Evolutionary conservation across 1,140 invertebrate genomes (phyloP).

Genomic region (Drosophila elegans): DNA sequence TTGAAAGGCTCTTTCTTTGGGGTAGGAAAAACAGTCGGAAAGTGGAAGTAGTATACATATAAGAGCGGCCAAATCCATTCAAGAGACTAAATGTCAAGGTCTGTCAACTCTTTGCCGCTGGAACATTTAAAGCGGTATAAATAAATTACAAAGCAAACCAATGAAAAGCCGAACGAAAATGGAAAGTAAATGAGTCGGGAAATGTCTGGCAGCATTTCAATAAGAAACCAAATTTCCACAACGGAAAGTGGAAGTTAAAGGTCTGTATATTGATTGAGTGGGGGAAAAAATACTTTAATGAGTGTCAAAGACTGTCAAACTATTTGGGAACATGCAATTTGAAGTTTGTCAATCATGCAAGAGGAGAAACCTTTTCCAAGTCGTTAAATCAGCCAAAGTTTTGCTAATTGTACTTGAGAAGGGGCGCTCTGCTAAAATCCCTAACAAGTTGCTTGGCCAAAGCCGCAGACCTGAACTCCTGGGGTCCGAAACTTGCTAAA

Average conservation of each 20-base stretch:
- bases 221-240: slow-evolving; percentile 16
- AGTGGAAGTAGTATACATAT: slow-evolving; percentile 19
- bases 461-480: slow-evolving; percentile 19
- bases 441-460: slow-evolving; percentile 28
- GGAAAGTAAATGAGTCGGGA: slow-evolving; percentile 31
- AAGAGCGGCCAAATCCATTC: slow-evolving; percentile 1
- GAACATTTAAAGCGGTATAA: slow-evolving; percentile 38
- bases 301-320: slow-evolving; percentile 8
- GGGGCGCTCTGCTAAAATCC: slow-evolving; percentile 9
- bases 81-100: slow-evolving; percentile 40
- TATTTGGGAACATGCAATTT: slow-evolving; percentile 5
- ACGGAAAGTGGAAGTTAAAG: slow-evolving; percentile 33
- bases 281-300: slow-evolving; percentile 5
- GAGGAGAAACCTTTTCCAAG: slow-evolving; percentile 8
- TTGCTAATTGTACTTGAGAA: slow-evolving; percentile 28
- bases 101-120: slow-evolving; percentile 36
- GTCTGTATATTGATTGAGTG: slow-evolving; percentile 1
- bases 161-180: slow-evolving; percentile 24
- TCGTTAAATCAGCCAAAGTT: slow-evolving; percentile 5
- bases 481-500: slow-evolving; percentile 65
- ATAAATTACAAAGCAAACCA: slow-evolving; percentile 31
- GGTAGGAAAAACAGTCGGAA: slow-evolving; percentile 1
- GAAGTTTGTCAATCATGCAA: slow-evolving; percentile 24
- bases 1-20: slow-evolving; percentile 32
- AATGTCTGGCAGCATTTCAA: slow-evolving; percentile 1